phyloP scores from a whole-genome alignment of 2,888 invertebrate species.

The Volucella bombylans region DNA sequence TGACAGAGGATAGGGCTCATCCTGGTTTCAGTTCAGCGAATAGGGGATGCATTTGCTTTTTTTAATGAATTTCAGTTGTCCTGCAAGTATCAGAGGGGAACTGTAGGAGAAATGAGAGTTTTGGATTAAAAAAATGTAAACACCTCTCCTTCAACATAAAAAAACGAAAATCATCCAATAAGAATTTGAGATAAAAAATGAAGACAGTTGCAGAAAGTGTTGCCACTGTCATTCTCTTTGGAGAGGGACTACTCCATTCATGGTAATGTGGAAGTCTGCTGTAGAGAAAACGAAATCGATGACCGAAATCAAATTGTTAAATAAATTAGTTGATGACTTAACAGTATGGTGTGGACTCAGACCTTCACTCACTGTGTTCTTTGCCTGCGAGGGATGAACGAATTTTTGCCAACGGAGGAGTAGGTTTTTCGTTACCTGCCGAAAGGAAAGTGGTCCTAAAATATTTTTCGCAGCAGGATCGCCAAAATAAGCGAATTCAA shows the following conservation, averaged over 20 bases:
- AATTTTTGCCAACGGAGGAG: too few species aligned
- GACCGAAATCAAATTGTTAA: too few species aligned
- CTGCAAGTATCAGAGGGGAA: slow-evolving; percentile 6
- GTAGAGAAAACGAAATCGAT: too few species aligned
- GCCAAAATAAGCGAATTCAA: too few species aligned
- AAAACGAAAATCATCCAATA: slow-evolving; percentile 24
- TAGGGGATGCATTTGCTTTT: slow-evolving; percentile 46
- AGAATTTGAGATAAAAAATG: neutral
- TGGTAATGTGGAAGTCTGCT: too few species aligned
- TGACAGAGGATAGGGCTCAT: neutral
- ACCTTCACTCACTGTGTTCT: too few species aligned
- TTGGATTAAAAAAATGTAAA: slow-evolving; percentile 19
- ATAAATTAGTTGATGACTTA: too few species aligned
- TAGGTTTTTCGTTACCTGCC: too few species aligned
- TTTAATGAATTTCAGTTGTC: slow-evolving; percentile 22
- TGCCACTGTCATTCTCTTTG: neutral
- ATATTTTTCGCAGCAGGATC: too few species aligned
- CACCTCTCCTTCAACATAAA: slow-evolving; percentile 51
- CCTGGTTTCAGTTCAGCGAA: slow-evolving; percentile 35
- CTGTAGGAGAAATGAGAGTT: slow-evolving; percentile 24
- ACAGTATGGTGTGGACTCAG: too few species aligned
- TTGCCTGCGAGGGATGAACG: too few species aligned
- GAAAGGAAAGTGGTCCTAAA: too few species aligned
- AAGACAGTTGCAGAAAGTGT: neutral
- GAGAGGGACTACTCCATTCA: neutral